Percentiles rank a stretch among this genome's conserved stretches.
Evolutionary conservation across 2,888 invertebrate species (phyloP).

Genomic region (Ophraella communa): DNA sequence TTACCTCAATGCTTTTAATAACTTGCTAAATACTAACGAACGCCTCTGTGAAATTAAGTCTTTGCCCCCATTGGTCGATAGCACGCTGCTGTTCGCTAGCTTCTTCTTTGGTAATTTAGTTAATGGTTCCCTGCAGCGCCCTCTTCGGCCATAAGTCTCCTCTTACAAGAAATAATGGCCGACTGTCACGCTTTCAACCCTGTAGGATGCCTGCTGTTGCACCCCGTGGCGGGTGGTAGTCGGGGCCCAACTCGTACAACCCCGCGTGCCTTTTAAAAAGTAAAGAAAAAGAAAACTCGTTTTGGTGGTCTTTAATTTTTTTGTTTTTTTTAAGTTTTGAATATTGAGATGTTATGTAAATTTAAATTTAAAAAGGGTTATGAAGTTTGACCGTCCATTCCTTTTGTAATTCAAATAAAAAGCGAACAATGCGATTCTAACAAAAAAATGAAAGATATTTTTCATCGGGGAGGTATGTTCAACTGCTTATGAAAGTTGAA

Average conservation of each 20-base stretch:
- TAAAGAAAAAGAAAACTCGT: slow-evolving; percentile 23
- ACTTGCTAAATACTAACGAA: neutral
- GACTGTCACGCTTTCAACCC: slow-evolving; percentile 60
- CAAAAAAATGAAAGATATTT: neutral
- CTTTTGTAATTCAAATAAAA: neutral
- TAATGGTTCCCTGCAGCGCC: slow-evolving; percentile 61
- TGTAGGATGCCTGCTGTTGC: slow-evolving; percentile 50
- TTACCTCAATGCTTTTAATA: neutral
- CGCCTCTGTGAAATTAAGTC: slow-evolving; percentile 51
- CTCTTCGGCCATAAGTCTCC: slow-evolving; percentile 58
- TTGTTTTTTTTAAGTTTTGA: slow-evolving; percentile 14
- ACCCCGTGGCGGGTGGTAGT: slow-evolving; percentile 36
- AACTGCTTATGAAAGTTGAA: too few relatives aligned
- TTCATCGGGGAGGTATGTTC: too few relatives aligned
- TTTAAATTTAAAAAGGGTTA: slow-evolving; percentile 3
- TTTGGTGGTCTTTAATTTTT: slow-evolving; percentile 13
- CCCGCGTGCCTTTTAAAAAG: slow-evolving; percentile 11
- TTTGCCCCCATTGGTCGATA: slow-evolving; percentile 55
- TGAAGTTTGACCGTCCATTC: slow-evolving; percentile 7
- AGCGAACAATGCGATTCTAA: neutral
- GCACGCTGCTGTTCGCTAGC: slow-evolving; percentile 22
- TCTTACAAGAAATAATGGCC: slow-evolving; percentile 62
- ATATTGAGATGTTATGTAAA: slow-evolving; percentile 29
- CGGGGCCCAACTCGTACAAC: slow-evolving; percentile 28
- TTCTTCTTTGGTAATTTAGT: slow-evolving; percentile 60